Conservation (phyloP, 2,797 vertebrate species). For the Betta splendens region DNA sequence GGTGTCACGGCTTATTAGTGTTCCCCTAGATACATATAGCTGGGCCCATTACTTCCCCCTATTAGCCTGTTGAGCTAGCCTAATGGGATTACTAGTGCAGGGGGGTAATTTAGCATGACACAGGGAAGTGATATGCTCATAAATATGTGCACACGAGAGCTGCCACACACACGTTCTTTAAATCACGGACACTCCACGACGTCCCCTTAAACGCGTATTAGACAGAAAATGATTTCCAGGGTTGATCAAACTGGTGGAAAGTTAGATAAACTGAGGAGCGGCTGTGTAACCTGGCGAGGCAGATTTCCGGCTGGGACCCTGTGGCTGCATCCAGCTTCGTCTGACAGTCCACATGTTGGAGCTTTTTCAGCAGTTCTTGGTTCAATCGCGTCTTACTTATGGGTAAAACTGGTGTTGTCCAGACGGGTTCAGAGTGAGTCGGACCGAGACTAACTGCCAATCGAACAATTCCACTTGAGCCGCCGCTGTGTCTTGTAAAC, state of each 20-base stretch:
- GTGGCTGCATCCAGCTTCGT: no score
- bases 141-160: constrained; percentile 62
- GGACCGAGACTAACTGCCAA: not conserved
- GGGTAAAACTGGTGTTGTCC: no score
- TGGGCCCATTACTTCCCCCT: constrained; percentile 99
- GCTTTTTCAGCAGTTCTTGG: no score
- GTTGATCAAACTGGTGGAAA: not conserved
- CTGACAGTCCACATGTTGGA: no score
- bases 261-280: not conserved
- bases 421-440: no score
- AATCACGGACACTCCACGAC: constrained; percentile 15
- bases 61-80: constrained; percentile 99
- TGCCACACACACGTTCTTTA: constrained; percentile 39
- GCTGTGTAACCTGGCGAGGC: not conserved
- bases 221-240: no score
- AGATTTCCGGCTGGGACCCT: not conserved
- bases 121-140: constrained; percentile 95
- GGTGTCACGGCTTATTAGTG: constrained; percentile 99
- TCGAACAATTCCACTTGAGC: not conserved
- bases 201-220: not conserved
- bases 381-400: no score
- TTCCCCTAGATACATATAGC: constrained; percentile 91
- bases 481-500: constrained; percentile 10
- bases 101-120: constrained; percentile 99
- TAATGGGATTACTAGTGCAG: constrained; percentile 99